phyloP scores from a whole-genome alignment of 1,140 invertebrate species.

The Drosophila bocki region DNA sequence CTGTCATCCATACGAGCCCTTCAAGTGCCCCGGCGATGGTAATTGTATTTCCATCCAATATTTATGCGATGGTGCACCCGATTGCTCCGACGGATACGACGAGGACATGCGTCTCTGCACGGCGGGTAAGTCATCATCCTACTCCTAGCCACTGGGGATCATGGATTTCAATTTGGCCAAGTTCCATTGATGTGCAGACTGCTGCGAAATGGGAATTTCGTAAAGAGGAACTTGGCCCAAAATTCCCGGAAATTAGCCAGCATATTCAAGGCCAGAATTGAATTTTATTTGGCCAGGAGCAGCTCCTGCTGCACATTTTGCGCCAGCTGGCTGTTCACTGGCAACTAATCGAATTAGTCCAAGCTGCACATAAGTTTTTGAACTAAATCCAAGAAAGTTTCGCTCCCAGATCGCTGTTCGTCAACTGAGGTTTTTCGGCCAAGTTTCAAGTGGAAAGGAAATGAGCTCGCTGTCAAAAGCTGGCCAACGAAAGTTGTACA shows the following conservation, averaged over 20 bases:
- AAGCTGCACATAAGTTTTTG: conserved; percentile 42
- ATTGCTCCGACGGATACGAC: conserved; percentile 95
- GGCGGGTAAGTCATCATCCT: conserved; percentile 89
- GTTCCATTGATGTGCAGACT: background rate
- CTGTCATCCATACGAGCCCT: conserved; percentile 96
- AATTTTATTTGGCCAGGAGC: conserved; percentile 15
- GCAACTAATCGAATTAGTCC: conserved; percentile 68
- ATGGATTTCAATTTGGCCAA: conserved; percentile 30
- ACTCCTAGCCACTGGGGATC: conserved; percentile 1
- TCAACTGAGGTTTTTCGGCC: conserved; percentile 30
- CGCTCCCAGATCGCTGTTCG: conserved; percentile 33
- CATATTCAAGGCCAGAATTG: conserved; percentile 30
- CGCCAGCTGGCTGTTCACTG: conserved; percentile 22
- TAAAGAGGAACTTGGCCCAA: background rate
- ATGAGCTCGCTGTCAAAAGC: conserved; percentile 30
- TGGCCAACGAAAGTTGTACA: conserved; percentile 14
- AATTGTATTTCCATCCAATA: conserved; percentile 98
- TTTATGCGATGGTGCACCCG: conserved; percentile 96
- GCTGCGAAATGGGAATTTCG: conserved; percentile 3
- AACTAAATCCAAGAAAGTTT: conserved; percentile 55
- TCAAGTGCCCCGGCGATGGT: conserved; percentile 96
- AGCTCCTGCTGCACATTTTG: conserved; percentile 45
- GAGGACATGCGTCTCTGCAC: conserved; percentile 96
- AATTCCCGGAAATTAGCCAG: conserved; percentile 42
- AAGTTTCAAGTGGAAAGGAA: conserved; percentile 36